A percentile compares a stretch with the other conserved stretches of the same genome.
These are phyloP conservation scores for Momotus momota DNA, from an alignment of 2,797 vertebrate species.

Conservation along the genomic window DNA sequence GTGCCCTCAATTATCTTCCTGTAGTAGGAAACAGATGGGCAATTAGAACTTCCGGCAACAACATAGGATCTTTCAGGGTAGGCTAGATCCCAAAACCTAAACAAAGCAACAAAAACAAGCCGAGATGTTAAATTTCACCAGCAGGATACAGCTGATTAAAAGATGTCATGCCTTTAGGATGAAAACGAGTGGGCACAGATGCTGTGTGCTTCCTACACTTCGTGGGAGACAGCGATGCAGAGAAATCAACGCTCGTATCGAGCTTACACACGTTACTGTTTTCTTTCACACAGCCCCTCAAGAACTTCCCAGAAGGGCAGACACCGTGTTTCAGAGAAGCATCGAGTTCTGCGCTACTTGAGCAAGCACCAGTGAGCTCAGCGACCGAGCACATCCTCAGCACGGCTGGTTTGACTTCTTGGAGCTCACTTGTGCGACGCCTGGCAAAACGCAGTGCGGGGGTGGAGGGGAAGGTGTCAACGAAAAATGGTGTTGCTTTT, in stretches of 20 bases:
- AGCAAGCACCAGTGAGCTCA: neutral
- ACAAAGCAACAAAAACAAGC: neutral
- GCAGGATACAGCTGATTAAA: neutral
- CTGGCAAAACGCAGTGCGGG: neutral
- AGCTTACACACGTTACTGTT: neutral
- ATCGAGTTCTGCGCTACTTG: neutral
- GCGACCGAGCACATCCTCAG: neutral
- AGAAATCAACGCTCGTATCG: neutral
- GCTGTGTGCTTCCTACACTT: neutral
- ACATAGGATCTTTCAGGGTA: constrained; percentile 97
- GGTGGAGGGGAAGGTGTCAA: neutral
- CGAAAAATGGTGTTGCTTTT: neutral
- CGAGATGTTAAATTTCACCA: neutral
- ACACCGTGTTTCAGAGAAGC: neutral
- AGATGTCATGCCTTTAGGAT: neutral
- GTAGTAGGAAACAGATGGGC: constrained; percentile 93
- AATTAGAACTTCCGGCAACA: constrained; percentile 89
- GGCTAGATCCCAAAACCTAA: constrained; percentile 96
- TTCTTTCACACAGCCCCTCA: neutral
- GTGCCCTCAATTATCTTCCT: constrained; percentile 98
- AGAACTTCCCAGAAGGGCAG: neutral
- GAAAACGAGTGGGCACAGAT: neutral
- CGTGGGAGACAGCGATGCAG: neutral
- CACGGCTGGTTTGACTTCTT: neutral
- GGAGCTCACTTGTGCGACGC: neutral